Evolutionary conservation across 2,113 vertebrate species (phyloP), one percentile per base, ranked within the genome.

Genomic region (Phoenicopterus ruber): DNA sequence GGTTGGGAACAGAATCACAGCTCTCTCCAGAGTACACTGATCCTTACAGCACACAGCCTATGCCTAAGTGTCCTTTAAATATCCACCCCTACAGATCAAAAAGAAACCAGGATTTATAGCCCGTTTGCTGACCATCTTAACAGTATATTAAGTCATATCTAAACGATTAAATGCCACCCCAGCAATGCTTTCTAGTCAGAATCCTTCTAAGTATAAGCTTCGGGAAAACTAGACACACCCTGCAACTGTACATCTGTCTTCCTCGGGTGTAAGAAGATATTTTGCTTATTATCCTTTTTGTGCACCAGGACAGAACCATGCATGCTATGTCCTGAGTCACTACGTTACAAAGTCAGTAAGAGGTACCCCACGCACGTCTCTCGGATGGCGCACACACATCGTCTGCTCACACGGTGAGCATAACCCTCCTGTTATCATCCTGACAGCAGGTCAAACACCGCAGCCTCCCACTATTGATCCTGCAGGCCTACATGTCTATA

Each of bases 331-430:
- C 54, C 29, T 0, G 1, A 34, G 66, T 7, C 3, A 7, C 24
- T 40, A 6, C 4, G 0, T 28, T 5, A 34, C 11, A 19, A 21
- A 46, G 16, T 16, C n/a, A 19, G 1, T 16, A 44, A 74, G 32
- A 7, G 17, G 36, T 2, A 20, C 11, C 38, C 58, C 19, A 11
- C 0, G 1, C 55, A 6, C 1, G 0, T 28, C 15, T 13, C 42
- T 36, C 31, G 0, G n/a, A 28, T 11, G 38, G 21, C 70, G 71
- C 3, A 29, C 12, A 34, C 32, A 32, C 10, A 13, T 11, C 58
- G 58, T 25, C 59, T 26, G 44, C 36, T 77, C 62, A 38, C 26
- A 14, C 0, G 9, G 70, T 14, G 28, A 74, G 22, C 20, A 3
- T 26, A 80, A 73, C 55, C 44, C 58, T 58, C 4, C 47, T 17